Base-by-base conservation (phyloP, 30 jellyfish, hydroid and myxozoan genomes). In the Aurelia coerulea region DNA sequence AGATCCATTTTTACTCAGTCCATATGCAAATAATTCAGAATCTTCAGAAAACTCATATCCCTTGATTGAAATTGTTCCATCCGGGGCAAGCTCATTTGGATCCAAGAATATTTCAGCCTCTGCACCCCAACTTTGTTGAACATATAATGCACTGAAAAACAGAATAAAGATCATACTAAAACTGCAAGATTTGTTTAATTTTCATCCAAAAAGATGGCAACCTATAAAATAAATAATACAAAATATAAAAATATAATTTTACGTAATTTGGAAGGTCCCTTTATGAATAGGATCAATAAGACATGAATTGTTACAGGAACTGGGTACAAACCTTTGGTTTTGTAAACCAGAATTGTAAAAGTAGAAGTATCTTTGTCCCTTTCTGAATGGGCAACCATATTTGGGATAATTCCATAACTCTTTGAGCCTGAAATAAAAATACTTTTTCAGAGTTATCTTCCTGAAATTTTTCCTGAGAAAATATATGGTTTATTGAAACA, bases 301-400 rank as follows among this genome's bases (percentile, higher is more conserved):
- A 68, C 0, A 39, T 39, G 51, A 46, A 9, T 6, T 5, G 8
- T 46, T 46, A 6, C 1, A 9, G 2, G 8, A 9, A 46, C 56
- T 46, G 3, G 56, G 5, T 58, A 56, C 79, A 29, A 16, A 84
- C 97, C 97, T 85, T 79, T 91, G 97, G 52, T 91, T 91, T 74
- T 91, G 97, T 68, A 91, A 56, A 14, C 97, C 97, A 84, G 97
- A 84, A 66, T 91, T 91, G 88, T 77, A 79, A 66, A 78, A 91
- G 69, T 91, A 91, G 50, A 91, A 91, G 62, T 85, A 91, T 74
- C 96, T 62, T 31, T 60, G 12, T 12, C 97, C 97, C 63, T 90
- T 73, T 58, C 74, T 79, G 50, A 91, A 91, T 1, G 97, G 96
- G 59, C 97, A 91, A 13, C 97, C 93, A 73, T 69, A 79, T 76